phyloP scores from a whole-genome alignment of 2,888 invertebrate species.

The Atrina japonica region DNA sequence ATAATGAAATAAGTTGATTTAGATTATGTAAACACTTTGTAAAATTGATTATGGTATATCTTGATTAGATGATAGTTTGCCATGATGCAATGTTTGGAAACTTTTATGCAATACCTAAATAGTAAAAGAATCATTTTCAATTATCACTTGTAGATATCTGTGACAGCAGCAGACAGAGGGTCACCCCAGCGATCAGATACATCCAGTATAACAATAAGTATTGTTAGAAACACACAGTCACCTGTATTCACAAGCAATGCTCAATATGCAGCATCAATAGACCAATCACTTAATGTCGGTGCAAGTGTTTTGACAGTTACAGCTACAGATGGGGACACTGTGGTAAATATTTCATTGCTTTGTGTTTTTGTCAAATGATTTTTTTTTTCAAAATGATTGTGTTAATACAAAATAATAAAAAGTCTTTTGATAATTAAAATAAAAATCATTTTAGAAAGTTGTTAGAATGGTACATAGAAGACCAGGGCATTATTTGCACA shows the following conservation, averaged over 20 bases:
- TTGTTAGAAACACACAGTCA: slow-evolving; percentile 56
- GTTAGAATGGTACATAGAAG: too few species aligned
- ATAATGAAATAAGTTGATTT: too few species aligned
- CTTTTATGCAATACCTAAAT: too few species aligned
- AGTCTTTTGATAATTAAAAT: too few species aligned
- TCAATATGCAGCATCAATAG: slow-evolving; percentile 50
- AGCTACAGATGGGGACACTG: slow-evolving; percentile 61
- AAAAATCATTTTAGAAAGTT: too few species aligned
- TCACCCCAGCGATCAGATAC: slow-evolving; percentile 54
- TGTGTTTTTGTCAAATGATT: not conserved
- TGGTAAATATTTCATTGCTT: slow-evolving; percentile 46
- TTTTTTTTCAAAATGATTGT: not conserved
- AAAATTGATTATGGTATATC: too few species aligned
- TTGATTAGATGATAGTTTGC: too few species aligned
- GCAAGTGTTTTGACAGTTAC: slow-evolving; percentile 54
- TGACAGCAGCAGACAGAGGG: slow-evolving; percentile 66
- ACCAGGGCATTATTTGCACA: too few species aligned
- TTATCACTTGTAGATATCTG: slow-evolving; percentile 46
- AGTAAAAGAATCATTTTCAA: too few species aligned
- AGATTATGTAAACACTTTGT: too few species aligned
- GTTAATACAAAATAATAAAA: too few species aligned
- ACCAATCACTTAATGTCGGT: slow-evolving; percentile 47
- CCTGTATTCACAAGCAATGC: slow-evolving; percentile 52
- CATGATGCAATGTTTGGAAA: too few species aligned
- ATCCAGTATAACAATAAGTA: slow-evolving; percentile 53